phyloP scores from a whole-genome alignment of 2,888 invertebrate species.

The Sinotaia quadrata region DNA sequence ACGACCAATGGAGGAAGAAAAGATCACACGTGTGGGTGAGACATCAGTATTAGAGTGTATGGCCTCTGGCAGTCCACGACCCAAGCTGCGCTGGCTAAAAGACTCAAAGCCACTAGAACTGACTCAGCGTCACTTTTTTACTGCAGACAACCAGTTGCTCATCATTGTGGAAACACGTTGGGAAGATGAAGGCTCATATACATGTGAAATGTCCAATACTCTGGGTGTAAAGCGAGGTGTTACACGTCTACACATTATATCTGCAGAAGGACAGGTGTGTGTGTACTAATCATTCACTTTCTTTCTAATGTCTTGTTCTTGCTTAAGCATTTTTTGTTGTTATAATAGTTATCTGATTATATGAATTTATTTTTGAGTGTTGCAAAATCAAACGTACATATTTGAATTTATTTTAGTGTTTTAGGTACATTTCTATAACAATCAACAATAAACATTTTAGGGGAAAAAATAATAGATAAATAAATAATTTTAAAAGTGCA shows the following conservation, averaged over 20 bases:
- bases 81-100: conserved; percentile 86
- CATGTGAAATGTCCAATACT: conserved; percentile 91
- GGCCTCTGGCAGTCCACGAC: conserved; percentile 88
- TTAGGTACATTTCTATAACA: too few species aligned
- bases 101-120: conserved; percentile 80
- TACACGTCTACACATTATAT: conserved; percentile 81
- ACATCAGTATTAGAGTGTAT: conserved; percentile 90
- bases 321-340: too few species aligned
- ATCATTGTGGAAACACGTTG: conserved; percentile 87
- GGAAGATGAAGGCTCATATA: conserved; percentile 88
- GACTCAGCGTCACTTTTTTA: conserved; percentile 88
- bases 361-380: too few species aligned
- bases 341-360: too few species aligned
- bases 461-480: too few species aligned
- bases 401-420: too few species aligned
- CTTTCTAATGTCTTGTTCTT: not conserved
- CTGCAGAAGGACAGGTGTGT: conserved; percentile 72
- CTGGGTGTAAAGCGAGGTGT: conserved; percentile 84
- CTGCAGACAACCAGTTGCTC: conserved; percentile 88
- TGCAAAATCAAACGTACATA: too few species aligned
- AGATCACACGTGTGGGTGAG: conserved; percentile 85
- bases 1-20: conserved; percentile 85
- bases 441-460: too few species aligned
- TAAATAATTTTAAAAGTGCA: too few species aligned
- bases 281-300: not conserved